Evolutionary conservation across 2,888 invertebrate species (phyloP).

Genomic region (Drosophila villosipedis): DNA sequence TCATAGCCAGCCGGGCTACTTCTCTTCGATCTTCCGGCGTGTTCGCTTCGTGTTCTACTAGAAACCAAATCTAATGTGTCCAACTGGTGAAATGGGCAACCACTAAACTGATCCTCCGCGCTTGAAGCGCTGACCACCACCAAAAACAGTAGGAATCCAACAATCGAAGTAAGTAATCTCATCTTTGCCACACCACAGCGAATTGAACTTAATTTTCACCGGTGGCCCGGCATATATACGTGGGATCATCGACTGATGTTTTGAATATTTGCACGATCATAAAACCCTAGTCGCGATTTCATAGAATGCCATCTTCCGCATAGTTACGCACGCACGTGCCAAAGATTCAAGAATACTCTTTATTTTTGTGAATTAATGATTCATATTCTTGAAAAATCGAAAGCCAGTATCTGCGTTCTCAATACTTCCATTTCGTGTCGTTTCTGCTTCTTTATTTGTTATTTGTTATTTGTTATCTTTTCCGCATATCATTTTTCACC

Average conservation of each 20-base stretch:
- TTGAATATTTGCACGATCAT: slow-evolving; percentile 53
- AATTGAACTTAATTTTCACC: slow-evolving; percentile 40
- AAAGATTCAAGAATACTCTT: slow-evolving; percentile 48
- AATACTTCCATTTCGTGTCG: slow-evolving; percentile 20
- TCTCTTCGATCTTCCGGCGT: slow-evolving; percentile 30
- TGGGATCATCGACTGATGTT: slow-evolving; percentile 10
- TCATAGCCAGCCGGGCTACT: slow-evolving; percentile 25
- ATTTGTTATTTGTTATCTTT: background rate
- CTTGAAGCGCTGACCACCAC: slow-evolving; percentile 11
- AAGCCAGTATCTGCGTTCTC: background rate
- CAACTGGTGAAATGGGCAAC: slow-evolving; percentile 51
- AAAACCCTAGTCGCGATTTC: slow-evolving; percentile 27
- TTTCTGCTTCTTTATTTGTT: background rate
- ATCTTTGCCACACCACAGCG: slow-evolving; percentile 38
- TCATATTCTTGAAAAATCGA: background rate
- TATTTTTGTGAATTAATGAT: slow-evolving; percentile 14
- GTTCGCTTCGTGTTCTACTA: background rate
- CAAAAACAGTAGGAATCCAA: slow-evolving; percentile 21
- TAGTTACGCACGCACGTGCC: slow-evolving; percentile 31
- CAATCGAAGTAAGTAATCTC: slow-evolving; percentile 38
- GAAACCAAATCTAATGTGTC: slow-evolving; percentile 5
- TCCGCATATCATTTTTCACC: slow-evolving; percentile 3
- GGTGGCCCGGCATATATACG: slow-evolving; percentile 57
- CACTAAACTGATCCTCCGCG: slow-evolving; percentile 12
- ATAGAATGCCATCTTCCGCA: slow-evolving; percentile 48